Evolutionary conservation across 2,797 vertebrate genomes (phyloP), one percentile per base, ranked within the genome.

Genomic region (Pristis pectinata): DNA sequence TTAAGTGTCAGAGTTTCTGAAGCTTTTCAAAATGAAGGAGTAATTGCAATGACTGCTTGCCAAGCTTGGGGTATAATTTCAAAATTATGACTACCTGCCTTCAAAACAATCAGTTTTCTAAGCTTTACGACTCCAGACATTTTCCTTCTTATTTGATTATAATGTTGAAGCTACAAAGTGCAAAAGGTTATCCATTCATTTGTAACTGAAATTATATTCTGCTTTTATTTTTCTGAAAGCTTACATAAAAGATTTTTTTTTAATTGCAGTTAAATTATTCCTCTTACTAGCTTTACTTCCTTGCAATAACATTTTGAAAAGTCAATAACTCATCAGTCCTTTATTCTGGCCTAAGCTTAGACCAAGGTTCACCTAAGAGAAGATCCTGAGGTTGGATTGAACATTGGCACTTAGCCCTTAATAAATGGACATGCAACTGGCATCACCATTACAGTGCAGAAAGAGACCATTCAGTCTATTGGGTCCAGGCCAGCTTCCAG

Each of bases 1-100:
- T 96, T 96, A 97, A 96, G 97, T 96, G 95, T 96, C 95, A 96
- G 96, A 37, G 22, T 41, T 91, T 91, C 87, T 96, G 95, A 95
- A 95, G 6, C 93, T 95, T 96, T 95, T 95, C 95, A 91, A 91
- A 2, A 67, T 67, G n/a, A 67, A 91, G n/a, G 19, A 24, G 6
- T 64, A 91, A 37, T 91, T 91, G 53, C 83, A 87, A 61, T 5
- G 34, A 59, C 56, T 64, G 30, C 56, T n/a, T 9, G 34, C 56
- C 56, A 89, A 79, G 59, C 34, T 61, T 59, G 34, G 4, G 2
- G 4, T 89, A 37, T 89, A 59, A 19, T 85, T 89, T 89, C 15
- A 61, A 89, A 89, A 89, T 34, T 7, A 22, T 61, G 34, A 61
- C 5, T 4, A 91, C 9, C 22, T 24, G 11, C 17, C 59, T 91